Base-by-base conservation (phyloP, 2,113 vertebrate genomes). In the Zosterops hypoxanthus region DNA sequence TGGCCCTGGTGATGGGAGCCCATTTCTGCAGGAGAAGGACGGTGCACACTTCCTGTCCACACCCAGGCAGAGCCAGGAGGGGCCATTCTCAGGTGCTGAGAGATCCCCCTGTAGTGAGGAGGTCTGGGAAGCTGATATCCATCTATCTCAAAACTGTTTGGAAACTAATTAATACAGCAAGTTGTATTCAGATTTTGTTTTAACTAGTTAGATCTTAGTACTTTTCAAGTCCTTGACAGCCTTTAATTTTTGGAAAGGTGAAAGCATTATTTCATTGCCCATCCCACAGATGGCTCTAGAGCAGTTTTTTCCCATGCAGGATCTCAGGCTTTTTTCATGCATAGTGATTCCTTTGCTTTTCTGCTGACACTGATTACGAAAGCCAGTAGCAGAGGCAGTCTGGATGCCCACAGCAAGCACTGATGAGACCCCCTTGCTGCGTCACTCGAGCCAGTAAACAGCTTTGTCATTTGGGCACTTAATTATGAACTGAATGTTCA, bases 41-140 rank as follows among this genome's bases (percentile, higher is more conserved):
- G 2, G 29, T 2, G 2, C 11, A 2, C 1, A 5, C 10, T 60
- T 88, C 80, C 59, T 5, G 0, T 61, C 46, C 36, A 12, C 29
- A n/a, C 42, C 59, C 2, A 6, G 56, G 3, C 2, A 0, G 23
- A 26, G 42, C 34, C 0, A 0, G n/a, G 69, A 63, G 26, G 22
- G 55, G 3, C 81, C 0, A 0, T 53, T 61, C 47, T 66, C 25
- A n/a, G 76, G 68, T 63, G 69, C 56, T 60, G 72, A 53, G 50
- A 47, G 64, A 59, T 68, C 39, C 70, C 36, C 3, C 8, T 52
- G 72, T 49, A 49, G 47, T 55, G 24, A 26, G 20, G 39, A 44
- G 34, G 11, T 25, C 66, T 83, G 68, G 71, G 78, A 49, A 68
- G 28, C 56, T 82, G 77, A 71, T 65, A 26, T 6, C 13, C 23